phyloP scores from a whole-genome alignment of 2,113 vertebrate species.

The Rhynchomys soricoides region DNA sequence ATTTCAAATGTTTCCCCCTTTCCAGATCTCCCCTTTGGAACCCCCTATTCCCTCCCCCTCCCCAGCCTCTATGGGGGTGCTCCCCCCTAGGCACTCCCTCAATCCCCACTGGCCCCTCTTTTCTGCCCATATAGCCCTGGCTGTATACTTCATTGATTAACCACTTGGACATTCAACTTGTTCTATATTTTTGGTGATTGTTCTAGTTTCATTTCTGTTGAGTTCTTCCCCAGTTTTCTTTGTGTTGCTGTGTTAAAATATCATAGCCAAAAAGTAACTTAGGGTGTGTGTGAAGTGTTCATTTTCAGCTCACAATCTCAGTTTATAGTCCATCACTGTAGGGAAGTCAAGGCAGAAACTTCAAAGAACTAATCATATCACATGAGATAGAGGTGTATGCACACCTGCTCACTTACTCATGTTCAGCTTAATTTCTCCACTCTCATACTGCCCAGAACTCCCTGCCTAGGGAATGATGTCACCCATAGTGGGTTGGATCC shows the following conservation, averaged over 20 bases:
- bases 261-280: neutral
- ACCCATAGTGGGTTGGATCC: neutral
- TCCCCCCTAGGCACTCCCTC: too few species aligned
- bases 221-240: neutral
- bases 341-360: neutral
- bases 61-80: too few species aligned
- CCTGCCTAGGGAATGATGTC: neutral
- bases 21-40: too few species aligned
- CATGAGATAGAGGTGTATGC: too few species aligned
- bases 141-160: neutral
- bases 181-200: neutral
- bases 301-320: neutral
- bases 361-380: neutral
- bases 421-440: neutral
- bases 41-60: too few species aligned
- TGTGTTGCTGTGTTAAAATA: neutral
- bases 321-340: neutral
- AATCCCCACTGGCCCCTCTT: neutral
- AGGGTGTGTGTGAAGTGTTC: neutral
- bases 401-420: neutral
- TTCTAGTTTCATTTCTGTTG: neutral
- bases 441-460: neutral
- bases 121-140: neutral
- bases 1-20: too few species aligned
- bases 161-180: neutral